A percentile compares a stretch with the other conserved stretches of the same genome.
These are phyloP conservation scores for Euplagia quadripunctaria DNA, from an alignment of 2,888 invertebrate species.

Conservation along the genomic window DNA sequence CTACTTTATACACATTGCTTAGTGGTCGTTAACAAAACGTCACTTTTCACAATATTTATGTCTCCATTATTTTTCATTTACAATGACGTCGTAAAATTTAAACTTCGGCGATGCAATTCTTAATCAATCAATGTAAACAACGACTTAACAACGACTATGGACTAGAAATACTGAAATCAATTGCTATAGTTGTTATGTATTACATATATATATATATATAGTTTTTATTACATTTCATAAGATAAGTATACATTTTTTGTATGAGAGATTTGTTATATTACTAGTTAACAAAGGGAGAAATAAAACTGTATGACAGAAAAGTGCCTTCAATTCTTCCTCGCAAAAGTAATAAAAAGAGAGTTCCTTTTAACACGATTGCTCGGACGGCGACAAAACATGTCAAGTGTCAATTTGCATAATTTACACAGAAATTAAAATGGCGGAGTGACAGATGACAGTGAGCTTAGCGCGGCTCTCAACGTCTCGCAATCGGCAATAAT, in stretches of 20 bases:
- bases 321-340: slow-evolving; percentile 54
- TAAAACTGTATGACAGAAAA: slow-evolving; percentile 24
- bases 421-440: slow-evolving; percentile 81
- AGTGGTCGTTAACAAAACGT: slow-evolving; percentile 82
- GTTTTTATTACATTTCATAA: background rate
- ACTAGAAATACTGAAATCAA: background rate
- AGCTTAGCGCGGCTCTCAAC: slow-evolving; percentile 52
- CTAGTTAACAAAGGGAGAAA: background rate
- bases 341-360: slow-evolving; percentile 75
- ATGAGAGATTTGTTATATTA: background rate
- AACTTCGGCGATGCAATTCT: slow-evolving; percentile 62
- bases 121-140: slow-evolving; percentile 30
- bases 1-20: slow-evolving; percentile 81
- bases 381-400: slow-evolving; percentile 84
- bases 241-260: background rate
- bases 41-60: slow-evolving; percentile 84
- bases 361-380: slow-evolving; percentile 79
- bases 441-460: slow-evolving; percentile 80
- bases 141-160: background rate
- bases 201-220: background rate
- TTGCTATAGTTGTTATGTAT: background rate
- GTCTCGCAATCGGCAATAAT: slow-evolving; percentile 12
- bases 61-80: slow-evolving; percentile 82
- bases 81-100: slow-evolving; percentile 77
- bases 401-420: slow-evolving; percentile 84